Evolutionary conservation across 2,888 invertebrate species (phyloP).

Genomic region (Palloptera scutellata): DNA sequence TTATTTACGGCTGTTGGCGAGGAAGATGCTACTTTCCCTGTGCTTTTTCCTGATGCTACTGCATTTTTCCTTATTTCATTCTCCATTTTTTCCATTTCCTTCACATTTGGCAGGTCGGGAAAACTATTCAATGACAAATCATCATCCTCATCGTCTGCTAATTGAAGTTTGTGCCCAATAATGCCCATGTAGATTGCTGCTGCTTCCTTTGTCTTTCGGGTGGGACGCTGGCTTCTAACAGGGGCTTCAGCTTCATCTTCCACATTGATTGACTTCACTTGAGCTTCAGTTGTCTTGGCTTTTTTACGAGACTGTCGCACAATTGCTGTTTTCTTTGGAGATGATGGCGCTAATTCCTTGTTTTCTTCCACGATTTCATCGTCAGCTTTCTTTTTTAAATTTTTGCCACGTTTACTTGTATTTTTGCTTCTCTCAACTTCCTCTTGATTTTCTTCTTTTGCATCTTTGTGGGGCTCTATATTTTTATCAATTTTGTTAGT

Average conservation of each 20-base stretch:
- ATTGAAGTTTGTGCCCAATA: slow-evolving; percentile 73
- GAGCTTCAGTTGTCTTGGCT: slow-evolving; percentile 32
- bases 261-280: slow-evolving; percentile 25
- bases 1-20: slow-evolving; percentile 27
- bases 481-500: too few relatives aligned
- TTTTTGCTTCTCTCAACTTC: slow-evolving; percentile 13
- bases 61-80: slow-evolving; percentile 66
- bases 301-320: slow-evolving; percentile 45
- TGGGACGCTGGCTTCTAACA: slow-evolving; percentile 65
- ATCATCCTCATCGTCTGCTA: slow-evolving; percentile 71
- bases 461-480: slow-evolving; percentile 24
- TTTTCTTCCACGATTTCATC: slow-evolving; percentile 23
- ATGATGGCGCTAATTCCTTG: slow-evolving; percentile 37
- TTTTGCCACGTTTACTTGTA: slow-evolving; percentile 27
- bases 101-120: slow-evolving; percentile 73
- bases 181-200: slow-evolving; percentile 79
- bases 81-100: slow-evolving; percentile 70
- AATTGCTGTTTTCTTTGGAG: slow-evolving; percentile 46
- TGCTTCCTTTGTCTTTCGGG: slow-evolving; percentile 78
- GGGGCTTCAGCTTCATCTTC: slow-evolving; percentile 43
- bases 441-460: slow-evolving; percentile 18
- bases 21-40: slow-evolving; percentile 12
- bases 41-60: slow-evolving; percentile 39
- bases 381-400: slow-evolving; percentile 30
- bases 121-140: slow-evolving; percentile 73